phyloP scores from a whole-genome alignment of 1,140 invertebrate genomes.

The Vollenhovia emeryi region DNA sequence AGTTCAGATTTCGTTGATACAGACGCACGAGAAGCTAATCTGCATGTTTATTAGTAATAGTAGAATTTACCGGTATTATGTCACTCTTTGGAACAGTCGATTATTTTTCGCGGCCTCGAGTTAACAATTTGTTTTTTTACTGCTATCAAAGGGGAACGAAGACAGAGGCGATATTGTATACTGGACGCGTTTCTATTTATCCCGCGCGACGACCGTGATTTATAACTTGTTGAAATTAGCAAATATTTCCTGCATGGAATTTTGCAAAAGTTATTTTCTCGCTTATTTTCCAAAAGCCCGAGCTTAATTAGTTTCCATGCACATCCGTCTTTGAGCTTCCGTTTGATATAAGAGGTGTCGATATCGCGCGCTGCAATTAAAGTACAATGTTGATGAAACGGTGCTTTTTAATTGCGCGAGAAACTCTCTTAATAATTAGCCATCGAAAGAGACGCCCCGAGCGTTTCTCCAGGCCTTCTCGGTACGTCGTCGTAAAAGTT shows the following conservation, averaged over 20 bases:
- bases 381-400: not conserved
- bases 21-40: not conserved
- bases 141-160: not conserved
- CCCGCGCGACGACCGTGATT: not conserved
- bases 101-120: not conserved
- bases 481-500: slow-evolving; percentile 23
- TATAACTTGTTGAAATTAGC: not conserved
- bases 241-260: not conserved
- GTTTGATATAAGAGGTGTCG: not conserved
- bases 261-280: not conserved
- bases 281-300: not conserved
- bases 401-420: not conserved
- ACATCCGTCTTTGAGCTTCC: not conserved
- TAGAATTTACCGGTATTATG: slow-evolving; percentile 3
- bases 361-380: not conserved
- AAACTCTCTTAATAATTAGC: slow-evolving; percentile 9
- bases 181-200: not conserved
- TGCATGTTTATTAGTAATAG: slow-evolving; percentile 8
- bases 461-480: slow-evolving; percentile 12
- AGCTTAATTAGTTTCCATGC: not conserved
- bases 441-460: not conserved
- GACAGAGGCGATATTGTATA: not conserved
- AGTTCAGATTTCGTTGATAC: slow-evolving; percentile 37
- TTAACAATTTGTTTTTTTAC: not conserved
- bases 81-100: not conserved